These are phyloP conservation scores for Variabilichromis moorii DNA, from an alignment of 2,113 vertebrate genomes.

Conservation along the genomic window DNA sequence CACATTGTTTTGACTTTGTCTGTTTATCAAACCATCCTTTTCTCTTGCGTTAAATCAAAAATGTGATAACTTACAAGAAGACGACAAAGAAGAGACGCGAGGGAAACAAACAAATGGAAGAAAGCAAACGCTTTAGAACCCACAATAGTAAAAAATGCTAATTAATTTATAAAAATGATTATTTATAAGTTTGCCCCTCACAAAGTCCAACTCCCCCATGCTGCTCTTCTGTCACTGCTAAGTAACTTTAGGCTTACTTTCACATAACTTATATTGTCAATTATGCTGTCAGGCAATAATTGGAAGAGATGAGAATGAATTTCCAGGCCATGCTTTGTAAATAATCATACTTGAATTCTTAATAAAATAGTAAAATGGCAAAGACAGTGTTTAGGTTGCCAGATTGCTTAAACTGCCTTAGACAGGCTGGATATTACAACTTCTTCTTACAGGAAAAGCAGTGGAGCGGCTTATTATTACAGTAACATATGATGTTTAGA, in stretches of 20 bases:
- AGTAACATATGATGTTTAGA: neutral
- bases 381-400: neutral
- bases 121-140: neutral
- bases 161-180: neutral
- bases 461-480: neutral
- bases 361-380: neutral
- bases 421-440: neutral
- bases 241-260: neutral
- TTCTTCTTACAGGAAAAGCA: neutral
- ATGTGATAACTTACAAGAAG: neutral
- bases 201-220: neutral
- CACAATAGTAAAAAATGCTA: neutral
- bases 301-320: neutral
- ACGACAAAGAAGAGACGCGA: neutral
- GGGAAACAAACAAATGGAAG: neutral
- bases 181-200: neutral
- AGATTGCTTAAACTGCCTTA: neutral
- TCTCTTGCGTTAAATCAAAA: neutral
- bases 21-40: conserved; percentile 15
- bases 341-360: neutral
- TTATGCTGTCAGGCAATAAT: neutral
- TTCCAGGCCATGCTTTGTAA: neutral
- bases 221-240: neutral
- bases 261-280: neutral
- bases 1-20: conserved; percentile 39